Evolutionary conservation across 2,113 vertebrate species (phyloP).

Genomic region (Sinocyclocheilus grahami): DNA sequence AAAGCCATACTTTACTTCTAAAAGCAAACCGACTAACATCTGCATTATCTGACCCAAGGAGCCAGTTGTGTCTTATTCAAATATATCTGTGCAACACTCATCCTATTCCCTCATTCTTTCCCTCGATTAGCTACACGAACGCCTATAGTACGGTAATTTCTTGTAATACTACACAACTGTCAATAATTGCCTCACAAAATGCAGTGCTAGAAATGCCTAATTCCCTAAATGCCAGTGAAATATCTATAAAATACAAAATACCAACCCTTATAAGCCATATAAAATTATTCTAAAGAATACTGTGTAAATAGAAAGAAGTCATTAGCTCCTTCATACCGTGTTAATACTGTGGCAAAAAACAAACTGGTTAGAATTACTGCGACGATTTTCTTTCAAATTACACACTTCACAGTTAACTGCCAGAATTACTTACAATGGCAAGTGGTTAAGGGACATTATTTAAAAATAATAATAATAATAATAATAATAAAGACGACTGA

Average conservation of each 20-base stretch:
- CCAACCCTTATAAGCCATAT: slow-evolving; percentile 58
- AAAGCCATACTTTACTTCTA: neutral
- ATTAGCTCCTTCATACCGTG: slow-evolving; percentile 55
- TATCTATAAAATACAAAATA: slow-evolving; percentile 60
- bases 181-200: slow-evolving; percentile 3
- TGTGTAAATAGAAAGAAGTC: slow-evolving; percentile 60
- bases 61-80: neutral
- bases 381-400: slow-evolving; percentile 39
- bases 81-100: neutral
- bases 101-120: neutral
- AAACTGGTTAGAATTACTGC: slow-evolving; percentile 33
- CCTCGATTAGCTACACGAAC: neutral
- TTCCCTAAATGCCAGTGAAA: slow-evolving; percentile 31
- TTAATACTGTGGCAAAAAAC: slow-evolving; percentile 54
- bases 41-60: neutral
- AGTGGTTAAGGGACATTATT: slow-evolving; percentile 46
- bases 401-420: slow-evolving; percentile 59
- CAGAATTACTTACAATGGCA: slow-evolving; percentile 59
- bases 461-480: slow-evolving; percentile 25
- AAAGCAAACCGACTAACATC: slow-evolving; percentile 19
- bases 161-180: neutral
- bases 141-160: neutral
- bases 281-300: slow-evolving; percentile 59
- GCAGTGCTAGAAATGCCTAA: slow-evolving; percentile 39
- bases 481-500: slow-evolving; percentile 19